Conservation (phyloP, 2,113 vertebrate genomes). For the Propithecus coquereli region DNA sequence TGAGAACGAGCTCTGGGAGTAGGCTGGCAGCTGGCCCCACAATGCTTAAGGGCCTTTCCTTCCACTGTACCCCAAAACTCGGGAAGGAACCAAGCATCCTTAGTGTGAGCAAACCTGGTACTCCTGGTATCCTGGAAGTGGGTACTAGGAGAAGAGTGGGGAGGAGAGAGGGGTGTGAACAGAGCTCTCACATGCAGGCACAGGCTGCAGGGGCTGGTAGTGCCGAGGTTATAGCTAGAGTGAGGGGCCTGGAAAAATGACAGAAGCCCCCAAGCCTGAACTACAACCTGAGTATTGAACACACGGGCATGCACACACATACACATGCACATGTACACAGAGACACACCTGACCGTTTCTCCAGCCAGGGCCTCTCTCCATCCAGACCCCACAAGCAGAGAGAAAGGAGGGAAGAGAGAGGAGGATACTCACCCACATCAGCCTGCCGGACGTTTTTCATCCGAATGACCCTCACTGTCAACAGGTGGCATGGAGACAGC, state of each 20-base stretch:
- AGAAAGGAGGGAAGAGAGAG: not conserved
- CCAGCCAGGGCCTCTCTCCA: not conserved
- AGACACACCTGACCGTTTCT: not conserved
- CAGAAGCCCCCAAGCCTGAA: not conserved
- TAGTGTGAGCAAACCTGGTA: not conserved
- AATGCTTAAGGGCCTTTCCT: not conserved
- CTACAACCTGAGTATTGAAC: not conserved
- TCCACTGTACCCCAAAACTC: not conserved
- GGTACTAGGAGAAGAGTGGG: not conserved
- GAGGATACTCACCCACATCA: constrained; percentile 77
- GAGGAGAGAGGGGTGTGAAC: no score
- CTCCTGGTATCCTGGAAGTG: not conserved
- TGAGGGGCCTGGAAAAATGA: not conserved
- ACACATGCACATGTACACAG: no score
- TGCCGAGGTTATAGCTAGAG: not conserved
- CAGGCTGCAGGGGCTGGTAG: not conserved
- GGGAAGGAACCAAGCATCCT: not conserved
- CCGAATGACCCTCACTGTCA: constrained; percentile 80
- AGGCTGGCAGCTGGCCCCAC: not conserved
- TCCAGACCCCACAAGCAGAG: not conserved
- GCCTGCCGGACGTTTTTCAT: constrained; percentile 82
- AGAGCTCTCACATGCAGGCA: not conserved
- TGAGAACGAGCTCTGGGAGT: not conserved
- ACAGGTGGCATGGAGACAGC: constrained; percentile 79
- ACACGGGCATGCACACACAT: not conserved